Percentiles rank a stretch among this genome's conserved stretches.
Evolutionary conservation across 2,888 invertebrate genomes (phyloP).

Genomic region (Cerastoderma edule): DNA sequence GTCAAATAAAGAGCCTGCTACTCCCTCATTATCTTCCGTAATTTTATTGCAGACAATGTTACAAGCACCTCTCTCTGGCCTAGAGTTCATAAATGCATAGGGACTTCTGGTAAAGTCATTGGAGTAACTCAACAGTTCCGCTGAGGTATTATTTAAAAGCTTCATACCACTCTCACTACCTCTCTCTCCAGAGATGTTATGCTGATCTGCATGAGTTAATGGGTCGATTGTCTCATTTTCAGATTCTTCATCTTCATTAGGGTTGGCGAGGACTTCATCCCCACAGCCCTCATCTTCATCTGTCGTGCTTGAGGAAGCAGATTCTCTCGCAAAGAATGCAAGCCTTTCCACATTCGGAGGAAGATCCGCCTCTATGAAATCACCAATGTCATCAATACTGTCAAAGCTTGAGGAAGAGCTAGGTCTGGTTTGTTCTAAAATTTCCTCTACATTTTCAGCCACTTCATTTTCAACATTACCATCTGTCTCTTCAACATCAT

Average conservation of each 20-base stretch:
- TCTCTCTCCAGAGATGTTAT: slow-evolving; percentile 9
- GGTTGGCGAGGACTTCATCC: slow-evolving; percentile 53
- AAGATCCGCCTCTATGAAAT: slow-evolving; percentile 81
- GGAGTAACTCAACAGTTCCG: slow-evolving; percentile 15
- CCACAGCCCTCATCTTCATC: slow-evolving; percentile 71
- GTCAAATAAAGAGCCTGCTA: too few species aligned
- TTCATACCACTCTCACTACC: slow-evolving; percentile 6
- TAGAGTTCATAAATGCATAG: slow-evolving; percentile 21
- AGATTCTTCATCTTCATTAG: slow-evolving; percentile 51
- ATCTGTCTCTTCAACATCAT: slow-evolving; percentile 19
- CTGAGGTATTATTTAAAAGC: slow-evolving; percentile 18
- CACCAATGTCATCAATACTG: slow-evolving; percentile 78
- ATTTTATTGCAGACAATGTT: slow-evolving; percentile 51
- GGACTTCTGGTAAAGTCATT: slow-evolving; percentile 22
- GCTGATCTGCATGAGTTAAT: slow-evolving; percentile 20
- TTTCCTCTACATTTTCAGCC: slow-evolving; percentile 19
- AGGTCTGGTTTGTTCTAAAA: slow-evolving; percentile 6
- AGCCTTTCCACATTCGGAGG: slow-evolving; percentile 73
- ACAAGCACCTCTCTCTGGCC: slow-evolving; percentile 29
- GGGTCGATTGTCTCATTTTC: slow-evolving; percentile 63
- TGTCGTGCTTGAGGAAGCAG: slow-evolving; percentile 66
- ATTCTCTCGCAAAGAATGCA: slow-evolving; percentile 71
- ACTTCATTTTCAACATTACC: slow-evolving; percentile 14
- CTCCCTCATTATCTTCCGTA: slow-evolving; percentile 42
- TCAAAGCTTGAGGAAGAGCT: slow-evolving; percentile 49